These are phyloP conservation scores for Casuarius casuarius DNA, from an alignment of 2,113 vertebrate species.

Conservation along the genomic window DNA sequence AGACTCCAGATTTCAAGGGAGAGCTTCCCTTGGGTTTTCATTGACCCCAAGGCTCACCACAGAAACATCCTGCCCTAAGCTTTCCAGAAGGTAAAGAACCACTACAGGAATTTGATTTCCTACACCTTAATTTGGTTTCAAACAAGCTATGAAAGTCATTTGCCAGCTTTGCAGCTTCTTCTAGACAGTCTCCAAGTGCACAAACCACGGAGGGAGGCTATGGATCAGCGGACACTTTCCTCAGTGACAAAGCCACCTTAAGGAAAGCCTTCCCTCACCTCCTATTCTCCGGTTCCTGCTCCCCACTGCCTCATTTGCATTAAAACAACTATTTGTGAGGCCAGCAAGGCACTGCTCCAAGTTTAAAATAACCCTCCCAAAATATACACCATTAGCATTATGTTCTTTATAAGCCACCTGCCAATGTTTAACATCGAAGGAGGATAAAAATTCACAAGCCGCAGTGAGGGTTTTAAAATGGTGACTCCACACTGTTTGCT, in stretches of 20 bases:
- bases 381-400: background rate
- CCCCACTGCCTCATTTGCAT: background rate
- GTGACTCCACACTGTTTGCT: accelerated
- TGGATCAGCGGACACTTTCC: background rate
- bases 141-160: background rate
- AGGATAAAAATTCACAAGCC: background rate
- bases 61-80: background rate
- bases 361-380: background rate
- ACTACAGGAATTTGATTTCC: background rate
- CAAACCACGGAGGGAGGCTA: background rate
- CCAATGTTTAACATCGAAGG: background rate
- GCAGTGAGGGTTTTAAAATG: background rate
- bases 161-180: background rate
- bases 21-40: background rate
- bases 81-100: background rate
- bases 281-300: background rate
- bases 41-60: background rate
- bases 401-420: background rate
- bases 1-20: background rate
- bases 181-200: background rate
- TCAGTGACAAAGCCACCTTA: background rate
- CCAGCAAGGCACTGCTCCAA: background rate
- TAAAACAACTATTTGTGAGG: background rate
- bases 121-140: background rate
- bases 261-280: background rate